phyloP scores from a whole-genome alignment of 2,797 vertebrate genomes.

The Chrosomus eos region DNA sequence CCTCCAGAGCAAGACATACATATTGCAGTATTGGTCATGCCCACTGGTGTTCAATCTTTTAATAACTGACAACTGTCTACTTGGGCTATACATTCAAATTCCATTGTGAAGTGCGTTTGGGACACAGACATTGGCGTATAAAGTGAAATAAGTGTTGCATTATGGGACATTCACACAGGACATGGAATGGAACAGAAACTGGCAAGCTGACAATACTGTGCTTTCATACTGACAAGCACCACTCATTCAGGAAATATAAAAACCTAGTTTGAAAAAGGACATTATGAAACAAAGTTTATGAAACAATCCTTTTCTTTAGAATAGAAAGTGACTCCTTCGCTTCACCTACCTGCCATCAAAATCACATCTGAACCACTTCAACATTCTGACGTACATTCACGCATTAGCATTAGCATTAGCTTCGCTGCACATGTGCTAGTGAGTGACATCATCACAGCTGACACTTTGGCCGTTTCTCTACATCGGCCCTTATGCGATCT shows the following conservation, averaged over 20 bases:
- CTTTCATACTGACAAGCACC: neutral
- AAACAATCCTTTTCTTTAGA: neutral
- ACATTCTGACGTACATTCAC: neutral
- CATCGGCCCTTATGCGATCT: neutral
- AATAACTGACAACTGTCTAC: too few species aligned
- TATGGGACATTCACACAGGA: neutral
- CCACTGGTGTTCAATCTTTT: too few species aligned
- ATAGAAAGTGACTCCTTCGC: neutral
- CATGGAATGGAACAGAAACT: neutral
- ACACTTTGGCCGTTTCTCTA: neutral
- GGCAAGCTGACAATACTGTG: too few species aligned
- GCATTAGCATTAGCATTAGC: neutral
- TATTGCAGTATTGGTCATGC: neutral
- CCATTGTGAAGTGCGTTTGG: too few species aligned
- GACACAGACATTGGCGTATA: too few species aligned
- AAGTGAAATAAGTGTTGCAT: neutral
- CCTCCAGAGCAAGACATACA: too few species aligned
- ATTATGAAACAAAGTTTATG: neutral
- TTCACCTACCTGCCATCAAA: neutral
- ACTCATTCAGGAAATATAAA: neutral
- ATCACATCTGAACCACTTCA: neutral
- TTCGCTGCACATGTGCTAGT: neutral
- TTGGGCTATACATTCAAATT: too few species aligned
- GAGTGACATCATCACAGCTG: constrained; percentile 29
- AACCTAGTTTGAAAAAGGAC: neutral